Evolutionary conservation across 2,113 vertebrate genomes (phyloP).

Genomic region (Upupa epops): DNA sequence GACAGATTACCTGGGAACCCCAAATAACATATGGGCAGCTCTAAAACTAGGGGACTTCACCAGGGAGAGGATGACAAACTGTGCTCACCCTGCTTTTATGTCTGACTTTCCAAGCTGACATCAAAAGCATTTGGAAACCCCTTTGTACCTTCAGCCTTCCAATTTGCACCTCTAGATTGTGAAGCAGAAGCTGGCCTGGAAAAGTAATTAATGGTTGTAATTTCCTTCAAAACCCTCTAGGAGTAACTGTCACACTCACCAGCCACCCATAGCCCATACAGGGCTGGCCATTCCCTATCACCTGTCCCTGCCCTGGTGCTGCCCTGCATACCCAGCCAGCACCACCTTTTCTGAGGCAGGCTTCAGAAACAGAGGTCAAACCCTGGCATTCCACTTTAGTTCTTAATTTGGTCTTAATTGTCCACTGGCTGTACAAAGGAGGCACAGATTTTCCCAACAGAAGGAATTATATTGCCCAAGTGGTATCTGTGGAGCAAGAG

Average conservation of each 20-base stretch:
- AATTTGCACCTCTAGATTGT: not conserved
- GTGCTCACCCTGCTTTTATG: not conserved
- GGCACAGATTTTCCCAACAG: fast-evolving
- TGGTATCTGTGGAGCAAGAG: not conserved
- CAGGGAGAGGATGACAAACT: not conserved
- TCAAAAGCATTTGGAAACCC: not conserved
- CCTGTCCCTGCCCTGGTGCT: fast-evolving
- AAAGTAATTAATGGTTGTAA: not conserved
- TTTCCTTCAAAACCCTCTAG: not conserved
- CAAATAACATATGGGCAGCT: not conserved
- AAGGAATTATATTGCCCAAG: not conserved
- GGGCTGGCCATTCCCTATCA: not conserved
- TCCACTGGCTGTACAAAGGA: not conserved
- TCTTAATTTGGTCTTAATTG: not conserved
- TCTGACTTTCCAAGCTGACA: not conserved
- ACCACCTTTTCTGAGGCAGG: not conserved
- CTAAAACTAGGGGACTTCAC: not conserved
- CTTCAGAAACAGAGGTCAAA: not conserved
- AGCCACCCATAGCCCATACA: fast-evolving
- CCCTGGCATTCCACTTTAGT: not conserved
- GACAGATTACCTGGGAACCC: not conserved
- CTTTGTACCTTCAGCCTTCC: not conserved
- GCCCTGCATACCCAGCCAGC: not conserved
- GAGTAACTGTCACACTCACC: not conserved
- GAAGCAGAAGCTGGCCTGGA: not conserved